A percentile compares a stretch with the other conserved stretches of the same genome.
phyloP scores from a whole-genome alignment of 1,140 invertebrate species.

The Drosophila melanica region DNA sequence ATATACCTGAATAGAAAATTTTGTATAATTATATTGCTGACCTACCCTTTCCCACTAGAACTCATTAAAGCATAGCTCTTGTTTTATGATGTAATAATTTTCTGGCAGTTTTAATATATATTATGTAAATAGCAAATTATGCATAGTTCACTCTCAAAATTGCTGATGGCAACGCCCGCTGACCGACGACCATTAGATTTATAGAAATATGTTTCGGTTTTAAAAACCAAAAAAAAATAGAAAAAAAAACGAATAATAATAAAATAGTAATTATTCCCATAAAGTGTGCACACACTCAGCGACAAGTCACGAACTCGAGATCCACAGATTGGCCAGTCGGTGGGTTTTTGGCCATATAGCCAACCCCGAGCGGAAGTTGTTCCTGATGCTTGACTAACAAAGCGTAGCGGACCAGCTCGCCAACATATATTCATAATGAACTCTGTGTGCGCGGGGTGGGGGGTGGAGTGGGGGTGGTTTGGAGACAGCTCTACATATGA shows the following conservation, averaged over 20 bases:
- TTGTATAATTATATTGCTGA: slow-evolving; percentile 12
- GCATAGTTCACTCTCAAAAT: slow-evolving; percentile 14
- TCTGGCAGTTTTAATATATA: slow-evolving; percentile 2
- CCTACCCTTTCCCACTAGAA: slow-evolving; percentile 19
- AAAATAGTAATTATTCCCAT: slow-evolving; percentile 77
- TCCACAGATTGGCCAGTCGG: slow-evolving; percentile 40
- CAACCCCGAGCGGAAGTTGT: slow-evolving; percentile 75
- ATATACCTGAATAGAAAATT: not conserved
- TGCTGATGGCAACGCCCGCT: slow-evolving; percentile 65
- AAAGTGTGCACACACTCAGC: slow-evolving; percentile 64
- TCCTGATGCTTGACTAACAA: slow-evolving; percentile 84
- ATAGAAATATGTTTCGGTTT: slow-evolving; percentile 25
- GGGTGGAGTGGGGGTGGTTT: not conserved
- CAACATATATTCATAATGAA: slow-evolving; percentile 75
- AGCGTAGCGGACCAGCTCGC: slow-evolving; percentile 76
- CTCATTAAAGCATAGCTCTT: slow-evolving; percentile 12
- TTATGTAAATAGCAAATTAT: slow-evolving; percentile 28
- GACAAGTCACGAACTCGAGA: slow-evolving; percentile 51
- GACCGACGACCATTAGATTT: slow-evolving; percentile 8
- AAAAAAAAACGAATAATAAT: not conserved
- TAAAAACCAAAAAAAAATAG: slow-evolving; percentile 19
- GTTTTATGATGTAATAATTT: slow-evolving; percentile 43
- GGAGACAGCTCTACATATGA: not conserved
- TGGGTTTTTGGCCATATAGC: slow-evolving; percentile 33
- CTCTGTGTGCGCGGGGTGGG: slow-evolving; percentile 16